phyloP scores from a whole-genome alignment of 64 coral and sea anemone genomes.

The Actinia tenebrosa region DNA sequence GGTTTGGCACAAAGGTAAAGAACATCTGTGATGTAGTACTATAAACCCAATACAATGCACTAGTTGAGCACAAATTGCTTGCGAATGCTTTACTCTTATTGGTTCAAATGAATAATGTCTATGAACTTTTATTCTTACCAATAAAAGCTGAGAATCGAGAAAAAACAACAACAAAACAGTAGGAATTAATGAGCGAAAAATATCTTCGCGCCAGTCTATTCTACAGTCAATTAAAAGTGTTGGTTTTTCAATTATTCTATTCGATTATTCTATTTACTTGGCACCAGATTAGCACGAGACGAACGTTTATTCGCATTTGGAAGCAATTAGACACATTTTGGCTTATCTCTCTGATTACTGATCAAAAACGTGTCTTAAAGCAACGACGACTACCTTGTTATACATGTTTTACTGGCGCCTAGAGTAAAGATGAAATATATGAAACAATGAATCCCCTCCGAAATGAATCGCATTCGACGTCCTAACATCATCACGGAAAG shows the following conservation, averaged over 20 bases:
- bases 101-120: neutral
- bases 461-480: neutral
- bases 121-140: neutral
- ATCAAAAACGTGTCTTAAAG: neutral
- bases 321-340: constrained; percentile 13
- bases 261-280: constrained; percentile 13
- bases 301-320: constrained; percentile 17
- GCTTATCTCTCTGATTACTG: neutral
- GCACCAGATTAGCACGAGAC: constrained; percentile 13
- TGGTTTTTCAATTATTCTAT: constrained; percentile 2
- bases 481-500: neutral
- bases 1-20: neutral
- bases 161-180: neutral
- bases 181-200: constrained; percentile 6
- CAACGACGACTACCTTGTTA: neutral
- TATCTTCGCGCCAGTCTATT: constrained; percentile 21
- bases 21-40: constrained; percentile 2
- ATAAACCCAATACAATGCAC: neutral
- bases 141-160: neutral
- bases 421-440: neutral
- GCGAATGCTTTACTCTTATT: neutral
- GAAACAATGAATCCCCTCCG: neutral
- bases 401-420: neutral
- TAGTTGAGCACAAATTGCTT: neutral
- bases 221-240: constrained; percentile 9